Percentiles rank a stretch among this genome's conserved stretches.
Conservation (phyloP, 1,140 invertebrate species). For the Bombus ignitus region DNA sequence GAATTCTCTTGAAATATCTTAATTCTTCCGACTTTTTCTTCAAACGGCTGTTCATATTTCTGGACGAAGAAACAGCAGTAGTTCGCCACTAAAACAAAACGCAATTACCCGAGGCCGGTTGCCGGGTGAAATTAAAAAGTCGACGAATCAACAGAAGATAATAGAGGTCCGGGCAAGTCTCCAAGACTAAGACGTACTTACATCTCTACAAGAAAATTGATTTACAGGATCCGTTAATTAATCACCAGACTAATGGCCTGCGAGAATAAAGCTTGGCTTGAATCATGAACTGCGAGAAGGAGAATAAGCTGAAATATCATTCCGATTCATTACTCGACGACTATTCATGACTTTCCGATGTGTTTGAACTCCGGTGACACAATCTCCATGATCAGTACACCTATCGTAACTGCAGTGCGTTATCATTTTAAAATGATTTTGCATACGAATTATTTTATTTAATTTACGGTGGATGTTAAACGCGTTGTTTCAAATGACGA, state of each 20-base stretch:
- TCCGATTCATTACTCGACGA: neutral
- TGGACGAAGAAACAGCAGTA: neutral
- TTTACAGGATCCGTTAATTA: constrained; percentile 65
- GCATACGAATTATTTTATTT: no score
- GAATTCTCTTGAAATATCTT: neutral
- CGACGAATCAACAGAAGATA: constrained; percentile 31
- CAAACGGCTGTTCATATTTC: neutral
- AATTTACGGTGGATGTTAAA: no score
- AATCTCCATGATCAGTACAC: no score
- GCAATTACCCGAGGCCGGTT: neutral
- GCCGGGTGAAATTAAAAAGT: neutral
- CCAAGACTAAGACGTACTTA: constrained; percentile 33
- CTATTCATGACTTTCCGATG: neutral
- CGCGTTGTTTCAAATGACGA: no score
- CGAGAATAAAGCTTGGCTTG: constrained; percentile 57
- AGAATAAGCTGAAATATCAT: neutral
- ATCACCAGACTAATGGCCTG: constrained; percentile 60
- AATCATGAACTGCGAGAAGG: constrained; percentile 19
- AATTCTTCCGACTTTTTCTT: neutral
- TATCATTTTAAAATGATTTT: no score
- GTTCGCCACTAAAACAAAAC: neutral
- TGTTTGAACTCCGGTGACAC: no score
- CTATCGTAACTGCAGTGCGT: no score
- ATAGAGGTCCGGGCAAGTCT: constrained; percentile 13
- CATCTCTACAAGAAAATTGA: constrained; percentile 51